Evolutionary conservation across 2,113 vertebrate species (phyloP), one percentile per base, ranked within the genome.

Genomic region (Alligator mississippiensis): DNA sequence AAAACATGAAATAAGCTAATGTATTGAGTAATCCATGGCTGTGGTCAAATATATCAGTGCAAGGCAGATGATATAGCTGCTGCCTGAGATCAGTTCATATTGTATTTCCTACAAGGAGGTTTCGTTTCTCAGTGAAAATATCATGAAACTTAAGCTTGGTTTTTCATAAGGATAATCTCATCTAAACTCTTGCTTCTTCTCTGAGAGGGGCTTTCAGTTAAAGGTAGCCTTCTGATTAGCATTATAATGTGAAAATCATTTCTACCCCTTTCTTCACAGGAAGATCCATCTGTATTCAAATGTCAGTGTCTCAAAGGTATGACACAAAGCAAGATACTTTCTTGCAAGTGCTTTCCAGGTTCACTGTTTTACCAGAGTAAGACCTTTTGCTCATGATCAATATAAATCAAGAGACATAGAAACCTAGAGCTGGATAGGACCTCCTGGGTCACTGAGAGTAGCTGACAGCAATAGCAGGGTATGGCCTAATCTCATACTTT

Each of bases 171-270:
- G 87, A 89, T 97, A 93, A 94, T 90, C 92, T 94, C 94, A 93
- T 94, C 60, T 93, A 96, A 94, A 93, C 80, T 81, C 90, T 93
- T 90, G 81, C 77, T 77, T 93, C 88, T 82, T 74, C 95, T 88
- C 93, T 70, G 60, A 85, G 91, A 82, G 83, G 81, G 57, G 95
- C 97, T 93, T 94, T 92, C 94, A 93, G 81, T 85, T 95, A 92
- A 97, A 95, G 94, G 97, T 97, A 97, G 96, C 94, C 92, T 96
- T 97, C 64, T 84, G 57, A 94, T 98, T 98, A 97, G 89, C 96
- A 98, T 98, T 97, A 97, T 97, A 97, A 97, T 97, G 95, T 94
- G 84, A 95, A 94, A 92, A 96, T 80, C 93, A 85, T 80, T 59
- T 92, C 87, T 91, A 76, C 55, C 72, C 89, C 84, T 54, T 91